Evolutionary conservation across 2,888 invertebrate species (phyloP).

Genomic region (Mesopsocus fuscifrons): DNA sequence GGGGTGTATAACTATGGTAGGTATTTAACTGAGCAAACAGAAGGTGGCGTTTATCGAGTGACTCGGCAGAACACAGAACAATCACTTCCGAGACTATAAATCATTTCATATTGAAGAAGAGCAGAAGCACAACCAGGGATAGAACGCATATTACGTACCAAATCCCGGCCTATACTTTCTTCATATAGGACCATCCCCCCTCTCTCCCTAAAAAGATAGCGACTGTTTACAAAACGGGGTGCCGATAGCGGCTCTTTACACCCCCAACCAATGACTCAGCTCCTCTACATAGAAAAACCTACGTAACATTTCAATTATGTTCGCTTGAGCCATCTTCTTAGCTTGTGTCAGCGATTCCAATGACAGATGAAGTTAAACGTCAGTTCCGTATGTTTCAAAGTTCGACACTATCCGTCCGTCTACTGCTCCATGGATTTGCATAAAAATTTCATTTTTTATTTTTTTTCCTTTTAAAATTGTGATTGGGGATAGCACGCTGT

Average conservation of each 20-base stretch:
- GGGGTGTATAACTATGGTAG: no score
- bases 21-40: no score
- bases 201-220: conserved; percentile 3
- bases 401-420: conserved; percentile 10
- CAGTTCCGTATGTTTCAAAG: conserved; percentile 10
- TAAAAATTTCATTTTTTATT: conserved; percentile 10
- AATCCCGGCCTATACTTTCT: conserved; percentile 10
- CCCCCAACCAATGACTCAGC: no score
- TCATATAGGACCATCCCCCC: conserved; percentile 8
- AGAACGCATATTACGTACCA: conserved; percentile 5
- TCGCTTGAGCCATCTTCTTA: no score
- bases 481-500: conserved; percentile 4
- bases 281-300: no score
- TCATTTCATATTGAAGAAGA: conserved; percentile 9
- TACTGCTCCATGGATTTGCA: conserved; percentile 7
- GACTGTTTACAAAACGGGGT: no score
- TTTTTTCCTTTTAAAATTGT: conserved; percentile 6
- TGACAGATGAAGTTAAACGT: conserved; percentile 10
- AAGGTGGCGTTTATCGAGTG: no score
- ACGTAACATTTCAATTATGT: no score
- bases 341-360: background rate
- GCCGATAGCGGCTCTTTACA: background rate
- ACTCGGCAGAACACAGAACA: no score
- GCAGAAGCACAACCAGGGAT: conserved; percentile 5
- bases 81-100: conserved; percentile 1